Evolutionary conservation across 2,888 invertebrate genomes (phyloP), one percentile per base, ranked within the genome.

Genomic region (Bellardia bayeri): DNA sequence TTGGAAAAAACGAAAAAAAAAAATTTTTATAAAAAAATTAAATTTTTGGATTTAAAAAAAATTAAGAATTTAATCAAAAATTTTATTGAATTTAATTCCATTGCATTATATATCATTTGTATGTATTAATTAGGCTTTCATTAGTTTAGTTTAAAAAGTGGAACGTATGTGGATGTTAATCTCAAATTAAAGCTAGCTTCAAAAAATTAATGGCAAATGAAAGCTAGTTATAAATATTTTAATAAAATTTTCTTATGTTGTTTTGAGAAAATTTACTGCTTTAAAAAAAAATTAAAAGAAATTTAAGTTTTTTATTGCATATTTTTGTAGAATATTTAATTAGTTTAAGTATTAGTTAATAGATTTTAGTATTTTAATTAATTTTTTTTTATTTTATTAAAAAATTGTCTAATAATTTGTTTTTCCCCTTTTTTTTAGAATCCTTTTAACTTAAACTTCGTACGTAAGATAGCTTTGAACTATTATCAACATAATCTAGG

Each of bases 391-490:
- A 23, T 23, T 40, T 63, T 63, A 30, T 40, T 37, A n/a, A n/a
- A 11, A 9, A 64, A 37, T 78, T 51, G 40, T 76, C 16, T 64
- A 11, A 7, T 11, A 49, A 78, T 81, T 78, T 69, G 58, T 71
- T 64, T 82, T 16, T 23, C 1, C 1, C 23, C 23, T 16, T 54
- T 56, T 8, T 83, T 82, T 2, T 85, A 91, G 91, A 91, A 91
- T 88, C 90, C 89, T 78, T 82, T 90, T 68, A 89, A 89, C 72
- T 84, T 91, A 8, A 91, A 91, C 84, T 85, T 89, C 78, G 88
- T 90, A 30, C 90, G 91, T 61, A 91, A 90, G 86, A 90, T 90
- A 88, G 90, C 91, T 82, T 89, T 90, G 84, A 90, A 90, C 71
- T 90, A 90, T 72, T 89, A 75, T 64, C 82, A 82, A 58, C 74